A percentile compares a stretch with the other conserved stretches of the same genome.
Conservation (phyloP, 1,140 invertebrate genomes). For the Drosophila watanabei region DNA sequence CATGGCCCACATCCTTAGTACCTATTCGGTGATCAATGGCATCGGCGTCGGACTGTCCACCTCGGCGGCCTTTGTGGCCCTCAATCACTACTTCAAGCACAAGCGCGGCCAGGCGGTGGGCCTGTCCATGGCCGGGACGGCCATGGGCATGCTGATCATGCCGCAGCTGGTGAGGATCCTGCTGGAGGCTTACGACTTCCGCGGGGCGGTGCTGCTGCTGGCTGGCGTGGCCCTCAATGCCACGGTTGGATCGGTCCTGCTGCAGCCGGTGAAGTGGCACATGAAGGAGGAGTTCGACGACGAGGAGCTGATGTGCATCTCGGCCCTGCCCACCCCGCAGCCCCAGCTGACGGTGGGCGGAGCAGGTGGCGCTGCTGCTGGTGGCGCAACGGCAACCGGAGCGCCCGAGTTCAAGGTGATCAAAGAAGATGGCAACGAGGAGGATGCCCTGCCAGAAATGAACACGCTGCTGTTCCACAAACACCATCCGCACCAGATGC, state of each 20-base stretch:
- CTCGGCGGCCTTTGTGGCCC: slow-evolving; percentile 90
- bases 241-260: slow-evolving; percentile 88
- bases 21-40: slow-evolving; percentile 92
- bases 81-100: slow-evolving; percentile 91
- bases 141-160: slow-evolving; percentile 91
- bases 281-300: slow-evolving; percentile 88
- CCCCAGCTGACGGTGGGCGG: slow-evolving; percentile 53
- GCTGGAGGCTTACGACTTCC: slow-evolving; percentile 88
- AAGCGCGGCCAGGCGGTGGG: slow-evolving; percentile 91
- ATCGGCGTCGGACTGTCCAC: slow-evolving; percentile 90
- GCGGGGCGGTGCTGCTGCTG: slow-evolving; percentile 89
- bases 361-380: slow-evolving; percentile 20
- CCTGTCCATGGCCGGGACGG: slow-evolving; percentile 91
- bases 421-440: slow-evolving; percentile 85
- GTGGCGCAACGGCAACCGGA: slow-evolving; percentile 13
- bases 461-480: slow-evolving; percentile 83
- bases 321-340: slow-evolving; percentile 70
- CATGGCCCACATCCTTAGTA: slow-evolving; percentile 90
- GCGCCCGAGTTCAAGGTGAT: slow-evolving; percentile 75
- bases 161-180: slow-evolving; percentile 89
- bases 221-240: slow-evolving; percentile 89
- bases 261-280: slow-evolving; percentile 90
- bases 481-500: slow-evolving; percentile 67
- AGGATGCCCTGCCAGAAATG: slow-evolving; percentile 85
- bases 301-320: slow-evolving; percentile 87